Percentiles rank a stretch among this genome's conserved stretches.
Evolutionary conservation across 2,113 vertebrate species (phyloP).

Genomic region (Elanoides forficatus): DNA sequence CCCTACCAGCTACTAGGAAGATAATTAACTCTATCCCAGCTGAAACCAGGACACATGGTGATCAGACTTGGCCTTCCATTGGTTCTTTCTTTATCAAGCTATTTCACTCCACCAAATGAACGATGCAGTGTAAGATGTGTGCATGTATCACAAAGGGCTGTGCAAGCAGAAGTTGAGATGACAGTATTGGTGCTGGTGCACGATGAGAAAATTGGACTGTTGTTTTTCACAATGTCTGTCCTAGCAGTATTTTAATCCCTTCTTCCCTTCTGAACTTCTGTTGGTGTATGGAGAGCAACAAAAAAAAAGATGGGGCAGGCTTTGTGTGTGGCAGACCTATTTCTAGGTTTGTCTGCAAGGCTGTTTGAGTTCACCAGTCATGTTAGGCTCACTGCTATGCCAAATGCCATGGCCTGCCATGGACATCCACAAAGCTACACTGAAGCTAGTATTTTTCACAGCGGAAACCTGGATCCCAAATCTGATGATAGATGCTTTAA

Average conservation of each 20-base stretch:
- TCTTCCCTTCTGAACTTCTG: neutral
- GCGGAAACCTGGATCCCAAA: neutral
- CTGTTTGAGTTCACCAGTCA: neutral
- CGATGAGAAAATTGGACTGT: neutral
- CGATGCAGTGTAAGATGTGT: neutral
- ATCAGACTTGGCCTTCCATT: neutral
- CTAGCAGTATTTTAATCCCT: neutral
- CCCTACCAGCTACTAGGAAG: no score
- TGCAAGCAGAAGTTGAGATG: neutral
- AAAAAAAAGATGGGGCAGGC: neutral
- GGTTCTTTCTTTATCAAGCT: neutral
- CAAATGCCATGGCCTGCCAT: neutral
- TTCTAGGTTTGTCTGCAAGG: neutral
- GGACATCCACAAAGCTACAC: neutral
- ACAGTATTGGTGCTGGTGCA: rapidly evolving
- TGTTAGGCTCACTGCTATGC: neutral
- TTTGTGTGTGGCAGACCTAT: neutral
- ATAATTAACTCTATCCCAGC: no score
- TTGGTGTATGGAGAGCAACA: neutral
- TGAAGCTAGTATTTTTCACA: neutral
- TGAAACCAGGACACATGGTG: no score
- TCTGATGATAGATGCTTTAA: neutral
- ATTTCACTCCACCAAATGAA: neutral
- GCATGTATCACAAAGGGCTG: rapidly evolving
- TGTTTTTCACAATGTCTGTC: neutral